Evolutionary conservation across 2,888 invertebrate genomes (phyloP), one percentile per base, ranked within the genome.

Genomic region (Eubasilissa splendida): DNA sequence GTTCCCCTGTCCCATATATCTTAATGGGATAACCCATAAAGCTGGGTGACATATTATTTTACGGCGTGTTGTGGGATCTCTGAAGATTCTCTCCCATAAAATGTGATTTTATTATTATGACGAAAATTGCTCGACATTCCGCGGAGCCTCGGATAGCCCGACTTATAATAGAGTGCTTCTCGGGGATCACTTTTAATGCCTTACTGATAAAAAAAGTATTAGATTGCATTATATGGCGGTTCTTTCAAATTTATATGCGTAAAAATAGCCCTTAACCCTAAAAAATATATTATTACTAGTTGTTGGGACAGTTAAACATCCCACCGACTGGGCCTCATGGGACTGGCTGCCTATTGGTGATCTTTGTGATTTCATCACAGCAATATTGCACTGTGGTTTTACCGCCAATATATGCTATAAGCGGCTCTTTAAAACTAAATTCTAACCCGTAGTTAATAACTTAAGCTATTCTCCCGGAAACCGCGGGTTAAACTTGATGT

Each of bases 91-190:
- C 66, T 33, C 14, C 65, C 80, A 80, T 82, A 82, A 82, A 82
- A 80, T 82, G 70, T 76, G 65, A 80, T 82, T 82, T 82, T 82
- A 82, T 82, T 80, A 78, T 82, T 77, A 73, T 66, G 80, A 80
- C 73, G 74, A 76, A 78, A 82, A 82, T 80, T 80, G 77, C 63
- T 52, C 56, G 56, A 74, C 74, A 66, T 74, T 42, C 71, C 50
- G 56, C 56, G 58, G 42, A 50, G 70, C 33, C 22, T 31, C 74
- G 14, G 12, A 76, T 63, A 63, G 60, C 76, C 63, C 60, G 42
- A 63, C 63, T 76, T 68, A 77, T 77, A 77, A 78, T 78, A 71
- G 78, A 78, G 54, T 73, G 56, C 33, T 53, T 9, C 22, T 7
- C 12, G 10, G 56, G 60, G 54, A 54, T 60, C 22, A 8, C 10